These are phyloP conservation scores for Monochamus alternatus DNA, from an alignment of 2,888 invertebrate genomes.

Conservation along the genomic window DNA sequence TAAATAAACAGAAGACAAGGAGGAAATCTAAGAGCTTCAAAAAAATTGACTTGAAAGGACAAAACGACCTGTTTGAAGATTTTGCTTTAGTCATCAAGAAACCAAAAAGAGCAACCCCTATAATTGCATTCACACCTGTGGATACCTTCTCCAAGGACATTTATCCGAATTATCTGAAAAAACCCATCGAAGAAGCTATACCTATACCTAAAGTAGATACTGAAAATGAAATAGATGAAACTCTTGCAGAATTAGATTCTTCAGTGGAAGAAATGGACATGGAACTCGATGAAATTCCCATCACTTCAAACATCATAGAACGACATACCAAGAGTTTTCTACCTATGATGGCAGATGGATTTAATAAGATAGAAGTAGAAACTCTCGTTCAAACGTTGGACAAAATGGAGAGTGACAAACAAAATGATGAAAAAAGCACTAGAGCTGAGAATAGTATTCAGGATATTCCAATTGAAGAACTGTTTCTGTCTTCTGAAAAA, in stretches of 20 bases:
- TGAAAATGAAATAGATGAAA: slow-evolving; percentile 10
- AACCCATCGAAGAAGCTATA: slow-evolving; percentile 6
- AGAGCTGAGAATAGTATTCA: background rate
- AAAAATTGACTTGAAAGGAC: slow-evolving; percentile 53
- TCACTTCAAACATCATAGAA: slow-evolving; percentile 56
- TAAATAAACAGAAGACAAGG: slow-evolving; percentile 54
- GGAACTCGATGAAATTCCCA: slow-evolving; percentile 60
- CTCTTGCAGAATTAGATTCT: slow-evolving; percentile 47
- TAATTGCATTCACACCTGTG: slow-evolving; percentile 45
- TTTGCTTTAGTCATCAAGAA: slow-evolving; percentile 60
- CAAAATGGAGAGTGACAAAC: background rate
- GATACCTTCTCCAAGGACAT: slow-evolving; percentile 46
- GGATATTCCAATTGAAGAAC: slow-evolving; percentile 19
- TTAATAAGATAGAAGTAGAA: slow-evolving; percentile 18
- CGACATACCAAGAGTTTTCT: background rate
- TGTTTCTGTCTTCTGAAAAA: slow-evolving; percentile 16
- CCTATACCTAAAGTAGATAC: background rate
- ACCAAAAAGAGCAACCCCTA: slow-evolving; percentile 54
- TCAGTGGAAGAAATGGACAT: slow-evolving; percentile 60
- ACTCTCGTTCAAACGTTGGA: background rate
- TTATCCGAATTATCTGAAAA: slow-evolving; percentile 33
- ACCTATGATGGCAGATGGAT: slow-evolving; percentile 8
- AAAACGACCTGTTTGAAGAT: slow-evolving; percentile 58
- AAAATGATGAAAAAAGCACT: slow-evolving; percentile 3
- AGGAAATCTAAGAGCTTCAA: slow-evolving; percentile 59